These are phyloP conservation scores for Thymallus thymallus DNA, from an alignment of 2,113 vertebrate genomes.

Conservation along the genomic window DNA sequence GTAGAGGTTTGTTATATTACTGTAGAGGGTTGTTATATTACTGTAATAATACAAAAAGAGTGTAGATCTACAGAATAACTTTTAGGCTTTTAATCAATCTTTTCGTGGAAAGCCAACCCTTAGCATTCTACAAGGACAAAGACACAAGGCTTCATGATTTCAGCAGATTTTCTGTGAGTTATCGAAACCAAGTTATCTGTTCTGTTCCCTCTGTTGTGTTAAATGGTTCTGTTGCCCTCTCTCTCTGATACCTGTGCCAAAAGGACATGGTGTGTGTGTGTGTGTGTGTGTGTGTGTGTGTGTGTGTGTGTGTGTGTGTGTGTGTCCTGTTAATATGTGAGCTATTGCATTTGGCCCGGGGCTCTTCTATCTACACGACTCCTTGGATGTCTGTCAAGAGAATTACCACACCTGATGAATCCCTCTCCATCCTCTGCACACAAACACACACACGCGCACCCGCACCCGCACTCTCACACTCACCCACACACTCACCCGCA, in stretches of 20 bases:
- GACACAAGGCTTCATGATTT: too few relatives aligned
- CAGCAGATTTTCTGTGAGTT: too few relatives aligned
- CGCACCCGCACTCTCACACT: slow-evolving; percentile 28
- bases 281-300: too few relatives aligned
- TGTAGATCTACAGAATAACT: too few relatives aligned
- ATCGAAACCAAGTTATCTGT: background rate
- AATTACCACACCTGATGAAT: slow-evolving; percentile 16
- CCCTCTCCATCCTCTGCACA: slow-evolving; percentile 9
- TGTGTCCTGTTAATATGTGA: too few relatives aligned
- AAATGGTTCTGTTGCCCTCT: background rate
- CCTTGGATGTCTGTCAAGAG: slow-evolving; percentile 8
- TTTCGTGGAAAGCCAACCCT: too few relatives aligned
- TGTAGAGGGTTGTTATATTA: too few relatives aligned
- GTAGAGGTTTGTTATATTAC: too few relatives aligned
- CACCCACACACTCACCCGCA: background rate
- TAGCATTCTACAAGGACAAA: too few relatives aligned
- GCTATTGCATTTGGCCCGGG: background rate
- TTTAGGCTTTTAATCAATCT: too few relatives aligned
- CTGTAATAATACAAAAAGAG: too few relatives aligned
- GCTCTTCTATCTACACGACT: background rate
- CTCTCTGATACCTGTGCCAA: background rate
- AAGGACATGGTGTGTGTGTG: background rate
- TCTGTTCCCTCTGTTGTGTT: background rate
- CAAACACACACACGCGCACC: background rate
- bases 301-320: too few relatives aligned